phyloP scores from a whole-genome alignment of 2,113 vertebrate genomes.

The Pterocles gutturalis region DNA sequence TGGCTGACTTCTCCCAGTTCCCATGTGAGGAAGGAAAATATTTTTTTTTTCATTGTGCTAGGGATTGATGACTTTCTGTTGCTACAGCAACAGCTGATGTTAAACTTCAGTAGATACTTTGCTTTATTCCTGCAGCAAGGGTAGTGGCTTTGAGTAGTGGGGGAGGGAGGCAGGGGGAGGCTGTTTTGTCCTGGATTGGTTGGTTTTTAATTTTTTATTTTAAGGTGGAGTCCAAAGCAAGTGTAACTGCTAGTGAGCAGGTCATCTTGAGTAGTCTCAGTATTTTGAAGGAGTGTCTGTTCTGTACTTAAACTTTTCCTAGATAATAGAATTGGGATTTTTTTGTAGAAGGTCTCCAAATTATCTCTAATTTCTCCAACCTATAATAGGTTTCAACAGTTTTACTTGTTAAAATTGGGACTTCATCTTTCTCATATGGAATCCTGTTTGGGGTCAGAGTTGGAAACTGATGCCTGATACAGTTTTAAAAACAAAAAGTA shows the following conservation, averaged over 20 bases:
- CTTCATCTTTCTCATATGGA: neutral
- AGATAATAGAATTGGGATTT: neutral
- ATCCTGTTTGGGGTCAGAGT: neutral
- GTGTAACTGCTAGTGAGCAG: neutral
- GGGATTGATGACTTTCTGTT: neutral
- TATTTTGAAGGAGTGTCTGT: neutral
- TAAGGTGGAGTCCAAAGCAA: neutral
- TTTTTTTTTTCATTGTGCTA: neutral
- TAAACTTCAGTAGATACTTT: neutral
- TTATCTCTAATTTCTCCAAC: neutral
- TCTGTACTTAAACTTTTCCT: neutral
- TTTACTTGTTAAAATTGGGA: neutral
- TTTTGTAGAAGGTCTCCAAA: neutral
- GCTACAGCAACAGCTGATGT: neutral
- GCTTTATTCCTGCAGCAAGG: neutral
- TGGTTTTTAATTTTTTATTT: neutral
- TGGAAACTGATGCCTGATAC: neutral
- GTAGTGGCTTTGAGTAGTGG: neutral
- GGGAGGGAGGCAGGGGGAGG: too few species aligned
- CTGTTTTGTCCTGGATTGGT: neutral
- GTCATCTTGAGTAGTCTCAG: neutral
- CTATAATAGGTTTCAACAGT: neutral
- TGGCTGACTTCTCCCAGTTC: neutral
- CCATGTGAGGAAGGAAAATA: neutral
- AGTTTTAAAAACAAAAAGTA: neutral